A percentile compares a stretch with the other conserved stretches of the same genome.
phyloP scores from a whole-genome alignment of 1,140 invertebrate species.

The Eueides isabella region DNA sequence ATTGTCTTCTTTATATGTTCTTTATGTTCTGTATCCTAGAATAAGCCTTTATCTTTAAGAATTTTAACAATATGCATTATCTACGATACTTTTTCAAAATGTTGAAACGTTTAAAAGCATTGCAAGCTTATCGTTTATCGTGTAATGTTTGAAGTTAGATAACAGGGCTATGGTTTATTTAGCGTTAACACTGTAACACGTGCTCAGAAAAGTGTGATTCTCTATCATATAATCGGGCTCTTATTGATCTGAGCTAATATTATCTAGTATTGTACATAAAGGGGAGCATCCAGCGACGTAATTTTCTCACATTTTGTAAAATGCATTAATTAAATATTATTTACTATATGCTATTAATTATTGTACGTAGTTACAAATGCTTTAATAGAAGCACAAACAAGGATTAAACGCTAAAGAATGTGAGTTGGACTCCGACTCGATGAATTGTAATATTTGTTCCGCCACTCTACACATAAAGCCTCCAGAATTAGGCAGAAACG shows the following conservation, averaged over 20 bases:
- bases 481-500: no score
- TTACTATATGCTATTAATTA: no score
- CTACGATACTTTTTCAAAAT: background rate
- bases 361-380: no score
- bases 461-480: no score
- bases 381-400: no score
- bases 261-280: background rate
- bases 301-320: no score
- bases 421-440: no score
- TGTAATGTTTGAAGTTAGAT: slow-evolving; percentile 62
- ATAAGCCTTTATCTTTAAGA: background rate
- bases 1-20: no score
- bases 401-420: no score
- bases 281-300: no score
- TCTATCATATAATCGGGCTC: slow-evolving; percentile 19
- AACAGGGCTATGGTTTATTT: slow-evolving; percentile 44
- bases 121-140: slow-evolving; percentile 62
- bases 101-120: slow-evolving; percentile 5
- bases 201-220: slow-evolving; percentile 40
- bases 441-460: no score
- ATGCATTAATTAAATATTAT: no score
- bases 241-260: slow-evolving; percentile 10
- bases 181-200: slow-evolving; percentile 54
- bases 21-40: background rate
- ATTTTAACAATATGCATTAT: background rate